These are phyloP conservation scores for Delphinus delphis DNA, from an alignment of 2,113 vertebrate genomes.

Conservation along the genomic window DNA sequence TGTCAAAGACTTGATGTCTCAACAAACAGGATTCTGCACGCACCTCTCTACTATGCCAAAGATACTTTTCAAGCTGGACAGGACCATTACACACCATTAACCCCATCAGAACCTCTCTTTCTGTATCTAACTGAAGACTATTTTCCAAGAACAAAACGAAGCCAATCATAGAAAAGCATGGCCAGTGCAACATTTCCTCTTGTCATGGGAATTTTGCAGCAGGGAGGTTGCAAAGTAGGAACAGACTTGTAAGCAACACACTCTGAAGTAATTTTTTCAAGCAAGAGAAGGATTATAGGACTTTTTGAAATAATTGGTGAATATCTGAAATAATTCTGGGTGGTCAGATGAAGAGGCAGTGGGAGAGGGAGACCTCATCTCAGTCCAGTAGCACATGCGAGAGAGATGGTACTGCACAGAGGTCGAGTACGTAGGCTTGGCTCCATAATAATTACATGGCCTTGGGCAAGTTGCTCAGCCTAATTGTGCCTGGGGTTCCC, in stretches of 20 bases:
- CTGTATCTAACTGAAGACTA: background rate
- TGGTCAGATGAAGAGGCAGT: background rate
- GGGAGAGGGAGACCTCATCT: background rate
- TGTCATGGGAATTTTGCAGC: background rate
- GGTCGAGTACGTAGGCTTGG: background rate
- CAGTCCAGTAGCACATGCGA: background rate
- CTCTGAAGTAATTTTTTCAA: background rate
- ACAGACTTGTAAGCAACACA: background rate
- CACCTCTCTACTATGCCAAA: background rate
- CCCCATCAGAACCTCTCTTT: background rate
- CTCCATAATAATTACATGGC: background rate
- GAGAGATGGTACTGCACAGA: background rate
- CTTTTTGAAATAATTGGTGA: background rate
- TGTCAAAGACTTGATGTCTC: conserved; percentile 74
- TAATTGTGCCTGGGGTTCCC: background rate
- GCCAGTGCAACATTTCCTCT: background rate
- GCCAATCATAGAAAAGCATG: background rate
- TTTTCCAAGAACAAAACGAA: background rate
- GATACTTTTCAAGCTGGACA: background rate
- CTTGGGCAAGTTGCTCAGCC: background rate
- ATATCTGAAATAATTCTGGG: background rate
- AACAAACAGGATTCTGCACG: conserved; percentile 41
- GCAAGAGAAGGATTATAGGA: background rate
- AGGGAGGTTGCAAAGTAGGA: background rate
- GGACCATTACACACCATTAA: background rate